Conservation (phyloP, 2,888 invertebrate genomes). For the Corbicula japonica region DNA sequence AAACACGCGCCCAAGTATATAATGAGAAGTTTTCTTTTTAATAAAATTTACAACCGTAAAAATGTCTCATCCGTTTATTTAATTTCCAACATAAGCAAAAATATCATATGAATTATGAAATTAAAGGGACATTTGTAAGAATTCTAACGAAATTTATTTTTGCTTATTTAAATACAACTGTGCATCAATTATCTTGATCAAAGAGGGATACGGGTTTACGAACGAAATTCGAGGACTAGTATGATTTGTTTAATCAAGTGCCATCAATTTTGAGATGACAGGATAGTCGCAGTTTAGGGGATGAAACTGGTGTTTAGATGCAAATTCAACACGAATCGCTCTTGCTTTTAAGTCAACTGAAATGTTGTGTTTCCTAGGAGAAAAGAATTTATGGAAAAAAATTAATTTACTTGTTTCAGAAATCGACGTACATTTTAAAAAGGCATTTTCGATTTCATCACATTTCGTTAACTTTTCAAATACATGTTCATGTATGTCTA, state of each 20-base stretch:
- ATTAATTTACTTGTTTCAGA: not conserved
- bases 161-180: too few relatives aligned
- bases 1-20: slow-evolving; percentile 24
- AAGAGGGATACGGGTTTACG: too few relatives aligned
- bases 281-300: too few relatives aligned
- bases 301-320: slow-evolving; percentile 2
- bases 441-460: not conserved
- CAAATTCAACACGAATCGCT: not conserved
- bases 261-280: slow-evolving; percentile 13
- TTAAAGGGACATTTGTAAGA: too few relatives aligned
- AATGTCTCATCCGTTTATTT: too few relatives aligned
- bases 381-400: not conserved
- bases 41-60: too few relatives aligned
- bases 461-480: not conserved
- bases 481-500: too few relatives aligned
- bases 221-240: not conserved
- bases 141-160: too few relatives aligned
- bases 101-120: too few relatives aligned
- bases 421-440: not conserved
- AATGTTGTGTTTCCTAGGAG: not conserved
- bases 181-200: too few relatives aligned
- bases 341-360: not conserved
- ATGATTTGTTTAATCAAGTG: slow-evolving; percentile 8
- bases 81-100: too few relatives aligned
- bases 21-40: slow-evolving; percentile 13